Evolutionary conservation across 2,888 invertebrate species (phyloP).

Genomic region (Molanna angustata): DNA sequence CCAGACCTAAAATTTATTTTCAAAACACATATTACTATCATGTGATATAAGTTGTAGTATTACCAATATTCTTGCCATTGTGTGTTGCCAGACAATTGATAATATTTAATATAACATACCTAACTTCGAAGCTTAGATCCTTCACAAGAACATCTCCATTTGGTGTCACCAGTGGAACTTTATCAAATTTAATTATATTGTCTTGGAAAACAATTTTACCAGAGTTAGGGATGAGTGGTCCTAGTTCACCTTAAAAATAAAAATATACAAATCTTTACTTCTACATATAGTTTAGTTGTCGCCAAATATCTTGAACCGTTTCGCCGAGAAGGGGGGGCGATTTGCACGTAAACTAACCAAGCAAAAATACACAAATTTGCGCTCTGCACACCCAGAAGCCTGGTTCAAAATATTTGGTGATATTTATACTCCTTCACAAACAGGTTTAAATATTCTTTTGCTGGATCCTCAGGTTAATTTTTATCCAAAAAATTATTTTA

Average conservation of each 20-base stretch:
- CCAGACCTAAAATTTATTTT: constrained; percentile 63
- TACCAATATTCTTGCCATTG: no score
- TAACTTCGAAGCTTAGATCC: constrained; percentile 87
- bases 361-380: no score
- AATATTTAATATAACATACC: constrained; percentile 41
- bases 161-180: constrained; percentile 94
- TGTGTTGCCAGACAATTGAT: background rate
- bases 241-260: constrained; percentile 37
- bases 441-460: no score
- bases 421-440: no score
- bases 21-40: background rate
- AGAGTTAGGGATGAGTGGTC: constrained; percentile 63
- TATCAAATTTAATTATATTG: constrained; percentile 86
- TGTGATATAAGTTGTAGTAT: no score
- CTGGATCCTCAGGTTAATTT: no score
- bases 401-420: no score
- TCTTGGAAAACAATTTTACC: constrained; percentile 82
- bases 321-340: no score
- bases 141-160: constrained; percentile 93
- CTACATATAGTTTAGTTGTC: background rate
- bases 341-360: no score
- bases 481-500: no score
- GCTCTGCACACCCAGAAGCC: no score
- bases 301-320: no score
- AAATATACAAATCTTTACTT: background rate